Evolutionary conservation across 2,888 invertebrate species (phyloP).

Genomic region (Meloe dianella): DNA sequence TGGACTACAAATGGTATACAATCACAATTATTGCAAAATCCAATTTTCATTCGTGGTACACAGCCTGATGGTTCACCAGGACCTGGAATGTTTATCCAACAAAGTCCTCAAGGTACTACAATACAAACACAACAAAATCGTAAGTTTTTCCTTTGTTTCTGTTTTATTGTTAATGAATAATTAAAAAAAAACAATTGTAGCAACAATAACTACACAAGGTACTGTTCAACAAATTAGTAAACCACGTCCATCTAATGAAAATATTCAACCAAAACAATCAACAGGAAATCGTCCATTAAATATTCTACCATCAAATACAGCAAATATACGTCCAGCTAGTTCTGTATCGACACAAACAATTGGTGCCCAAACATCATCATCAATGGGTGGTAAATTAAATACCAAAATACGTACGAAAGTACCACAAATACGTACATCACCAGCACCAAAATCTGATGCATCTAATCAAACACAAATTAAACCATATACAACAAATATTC

Average conservation of each 20-base stretch:
- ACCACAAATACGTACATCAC: slow-evolving; percentile 69
- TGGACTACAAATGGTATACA: slow-evolving; percentile 77
- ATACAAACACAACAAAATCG: slow-evolving; percentile 73
- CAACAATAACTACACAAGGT: slow-evolving; percentile 58
- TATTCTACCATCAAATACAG: slow-evolving; percentile 62
- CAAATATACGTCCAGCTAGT: slow-evolving; percentile 75
- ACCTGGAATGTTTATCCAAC: slow-evolving; percentile 82
- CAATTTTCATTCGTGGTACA: slow-evolving; percentile 81
- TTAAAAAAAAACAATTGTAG: slow-evolving; percentile 37
- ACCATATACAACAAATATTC: slow-evolving; percentile 59
- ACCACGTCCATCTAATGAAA: slow-evolving; percentile 62
- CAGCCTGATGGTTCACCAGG: slow-evolving; percentile 74
- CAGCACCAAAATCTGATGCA: slow-evolving; percentile 78
- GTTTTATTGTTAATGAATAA: slow-evolving; percentile 15
- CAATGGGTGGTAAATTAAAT: slow-evolving; percentile 63
- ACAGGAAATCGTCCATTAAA: slow-evolving; percentile 56
- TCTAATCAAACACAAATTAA: slow-evolving; percentile 73
- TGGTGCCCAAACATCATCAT: slow-evolving; percentile 63
- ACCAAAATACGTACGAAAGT: slow-evolving; percentile 74
- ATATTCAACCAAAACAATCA: slow-evolving; percentile 62
- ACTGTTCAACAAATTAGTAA: slow-evolving; percentile 61
- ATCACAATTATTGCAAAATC: slow-evolving; percentile 75
- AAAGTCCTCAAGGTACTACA: slow-evolving; percentile 72
- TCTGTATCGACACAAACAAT: slow-evolving; percentile 86
- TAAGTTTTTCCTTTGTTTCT: slow-evolving; percentile 58